Evolutionary conservation across 2,797 vertebrate species (phyloP), one percentile per base, ranked within the genome.

Genomic region (Epinephelus awoara): DNA sequence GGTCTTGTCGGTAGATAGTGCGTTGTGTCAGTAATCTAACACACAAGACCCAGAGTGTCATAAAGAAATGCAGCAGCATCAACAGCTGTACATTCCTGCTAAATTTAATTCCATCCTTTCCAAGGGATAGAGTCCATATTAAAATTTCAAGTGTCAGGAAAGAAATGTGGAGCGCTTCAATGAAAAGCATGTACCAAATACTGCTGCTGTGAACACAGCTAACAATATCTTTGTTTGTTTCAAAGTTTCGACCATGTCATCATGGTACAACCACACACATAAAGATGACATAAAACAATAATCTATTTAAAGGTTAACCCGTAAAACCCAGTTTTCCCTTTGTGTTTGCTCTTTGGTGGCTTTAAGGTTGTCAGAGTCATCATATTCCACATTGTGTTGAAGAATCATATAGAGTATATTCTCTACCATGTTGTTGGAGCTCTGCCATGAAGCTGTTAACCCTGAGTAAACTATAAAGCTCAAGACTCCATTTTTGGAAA

Each of bases 71-170:
- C 18, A 55, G 13, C 64, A 70, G 56, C 18, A 70, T 38, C 49
- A 14, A 17, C 14, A 38, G 58, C 25, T 64, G 40, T 49, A 72
- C 47, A 44, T 67, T 19, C 6, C 42, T 68, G 52, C 63, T 67
- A 34, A 57, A 77, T 63, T 23, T 68, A 78, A 72, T 68, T 40
- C 51, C 21, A 50, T n/a, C 4, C 15, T 66, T 42, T 40, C 59
- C 0, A 1, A 62, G 66, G 55, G n/a, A 46, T 61, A 5, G 3
- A 46, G 65, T 50, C 23, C 50, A 15, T 64, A 51, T 49, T 62
- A 61, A 80, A 81, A 77, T 81, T 81, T 70, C n/a, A 65, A 67
- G 55, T 57, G 61, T 74, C 74, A 67, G 62, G 51, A 72, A 65
- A 18, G 51, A 71, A 66, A 67, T 74, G 19, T 70, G 55, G 49